Base-by-base conservation (phyloP, 2,113 vertebrate species). In the Theristicus caerulescens region DNA sequence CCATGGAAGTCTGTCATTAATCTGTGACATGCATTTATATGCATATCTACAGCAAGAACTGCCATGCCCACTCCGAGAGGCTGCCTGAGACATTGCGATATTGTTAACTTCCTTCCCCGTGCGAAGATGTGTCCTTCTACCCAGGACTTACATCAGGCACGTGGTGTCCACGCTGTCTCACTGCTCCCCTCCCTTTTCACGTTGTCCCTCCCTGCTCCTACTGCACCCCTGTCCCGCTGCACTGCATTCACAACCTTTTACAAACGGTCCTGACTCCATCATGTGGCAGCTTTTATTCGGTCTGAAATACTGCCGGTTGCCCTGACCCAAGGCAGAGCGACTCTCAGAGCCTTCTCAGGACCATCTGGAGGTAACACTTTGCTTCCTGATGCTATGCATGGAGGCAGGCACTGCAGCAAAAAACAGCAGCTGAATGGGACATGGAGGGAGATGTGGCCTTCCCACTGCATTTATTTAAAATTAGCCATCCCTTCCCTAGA, bases 361-460 rank as follows among this genome's bases (percentile, higher is more conserved):
- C 38, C 47, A n/a, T 27, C 26, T 84, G 72, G 72, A 92, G 47
- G 27, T 34, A 84, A 67, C n/a, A 81, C 0, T 0, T 38, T 67
- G 16, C 57, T 87, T 72, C 42, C 15, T 2, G 3, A 40, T 34
- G 15, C 0, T 0, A 44, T 34, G 18, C 18, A 79, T 1, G 5
- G 32, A 55, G 36, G 15, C 42, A 64, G 46, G 26, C 22, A 40
- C 38, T 34, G 32, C 42, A 76, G 44, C 10, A 82, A 73, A 90
- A 80, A 42, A 2, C 11, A 67, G n/a, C 40, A 61, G 47, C 34
- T 79, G 62, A 72, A 52, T 6, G 13, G 24, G 26, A 71, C 11
- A 4, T 18, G 29, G n/a, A 86, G 25, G 25, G 25, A 86, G 51
- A 57, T 32, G 27, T 16, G 36, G 16, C 44, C 25, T 82, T 90